A percentile compares a stretch with the other conserved stretches of the same genome.
Evolutionary conservation across 2,113 vertebrate genomes (phyloP).

Genomic region (Etia nguti): DNA sequence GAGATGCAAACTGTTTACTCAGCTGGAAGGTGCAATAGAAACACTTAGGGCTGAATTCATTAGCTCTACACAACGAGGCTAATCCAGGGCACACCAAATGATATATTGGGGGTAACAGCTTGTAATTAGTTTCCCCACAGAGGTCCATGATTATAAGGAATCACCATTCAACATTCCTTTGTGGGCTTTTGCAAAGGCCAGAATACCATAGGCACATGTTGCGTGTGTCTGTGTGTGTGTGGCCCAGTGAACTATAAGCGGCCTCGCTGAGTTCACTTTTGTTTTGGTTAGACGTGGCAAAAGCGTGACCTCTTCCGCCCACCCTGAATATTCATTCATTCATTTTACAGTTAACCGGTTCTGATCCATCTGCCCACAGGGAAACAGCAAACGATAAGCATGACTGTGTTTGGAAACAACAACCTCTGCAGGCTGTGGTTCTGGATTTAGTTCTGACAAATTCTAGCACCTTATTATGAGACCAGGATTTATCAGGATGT

Average conservation of each 20-base stretch:
- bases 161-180: conserved; percentile 32
- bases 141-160: conserved; percentile 46
- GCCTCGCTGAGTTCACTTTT: conserved; percentile 35
- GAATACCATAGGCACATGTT: conserved; percentile 33
- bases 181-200: conserved; percentile 1
- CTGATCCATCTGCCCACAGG: background rate
- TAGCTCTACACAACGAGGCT: conserved; percentile 30
- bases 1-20: conserved; percentile 36
- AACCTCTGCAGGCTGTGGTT: conserved; percentile 7
- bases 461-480: conserved; percentile 55
- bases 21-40: conserved; percentile 24
- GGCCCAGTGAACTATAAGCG: conserved; percentile 47
- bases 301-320: background rate
- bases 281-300: conserved; percentile 5
- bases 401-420: conserved; percentile 22
- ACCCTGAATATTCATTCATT: background rate
- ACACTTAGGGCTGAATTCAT: conserved; percentile 26
- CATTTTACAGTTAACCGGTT: background rate
- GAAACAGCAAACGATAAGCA: background rate
- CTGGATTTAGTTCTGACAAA: conserved; percentile 46
- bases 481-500: conserved; percentile 21
- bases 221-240: conserved; percentile 53
- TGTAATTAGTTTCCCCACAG: conserved; percentile 58
- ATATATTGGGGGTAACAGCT: conserved; percentile 24
- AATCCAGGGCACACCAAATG: conserved; percentile 48